A percentile compares a stretch with the other conserved stretches of the same genome.
These are phyloP conservation scores for Drosophila subsilvestris DNA, from an alignment of 2,888 invertebrate genomes.

Conservation along the genomic window DNA sequence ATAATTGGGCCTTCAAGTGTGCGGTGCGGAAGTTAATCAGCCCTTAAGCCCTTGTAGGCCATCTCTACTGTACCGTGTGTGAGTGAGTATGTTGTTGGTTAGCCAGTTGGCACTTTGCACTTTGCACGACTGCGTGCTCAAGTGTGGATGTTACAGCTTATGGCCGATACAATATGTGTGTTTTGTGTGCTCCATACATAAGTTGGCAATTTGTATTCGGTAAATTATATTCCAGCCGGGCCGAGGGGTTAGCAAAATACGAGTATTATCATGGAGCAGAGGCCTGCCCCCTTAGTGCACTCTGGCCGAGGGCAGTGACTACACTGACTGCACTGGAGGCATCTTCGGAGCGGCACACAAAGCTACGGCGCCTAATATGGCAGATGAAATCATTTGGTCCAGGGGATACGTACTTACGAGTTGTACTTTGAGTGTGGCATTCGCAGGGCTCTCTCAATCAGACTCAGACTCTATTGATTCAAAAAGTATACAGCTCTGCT, in stretches of 20 bases:
- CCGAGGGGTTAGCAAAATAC: slow-evolving; percentile 18
- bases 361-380: neutral
- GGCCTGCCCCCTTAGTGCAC: too few relatives aligned
- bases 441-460: too few relatives aligned
- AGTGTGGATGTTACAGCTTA: slow-evolving; percentile 30
- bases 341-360: neutral
- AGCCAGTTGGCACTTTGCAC: slow-evolving; percentile 26
- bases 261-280: slow-evolving; percentile 20
- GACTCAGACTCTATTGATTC: neutral
- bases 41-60: slow-evolving; percentile 67
- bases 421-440: neutral
- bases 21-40: slow-evolving; percentile 74
- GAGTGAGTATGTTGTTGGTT: neutral
- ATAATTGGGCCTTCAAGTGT: slow-evolving; percentile 78
- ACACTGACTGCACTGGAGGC: neutral
- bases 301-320: too few relatives aligned
- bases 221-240: slow-evolving; percentile 20
- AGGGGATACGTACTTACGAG: neutral
- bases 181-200: slow-evolving; percentile 19
- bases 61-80: slow-evolving; percentile 1
- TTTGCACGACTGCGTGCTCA: slow-evolving; percentile 44
- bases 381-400: too few relatives aligned
- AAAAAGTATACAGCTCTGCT: slow-evolving; percentile 26
- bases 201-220: slow-evolving; percentile 41
- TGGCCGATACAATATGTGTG: slow-evolving; percentile 5